A percentile compares a stretch with the other conserved stretches of the same genome.
These are phyloP conservation scores for Lontra canadensis DNA, from an alignment of 2,113 vertebrate genomes.

Conservation along the genomic window DNA sequence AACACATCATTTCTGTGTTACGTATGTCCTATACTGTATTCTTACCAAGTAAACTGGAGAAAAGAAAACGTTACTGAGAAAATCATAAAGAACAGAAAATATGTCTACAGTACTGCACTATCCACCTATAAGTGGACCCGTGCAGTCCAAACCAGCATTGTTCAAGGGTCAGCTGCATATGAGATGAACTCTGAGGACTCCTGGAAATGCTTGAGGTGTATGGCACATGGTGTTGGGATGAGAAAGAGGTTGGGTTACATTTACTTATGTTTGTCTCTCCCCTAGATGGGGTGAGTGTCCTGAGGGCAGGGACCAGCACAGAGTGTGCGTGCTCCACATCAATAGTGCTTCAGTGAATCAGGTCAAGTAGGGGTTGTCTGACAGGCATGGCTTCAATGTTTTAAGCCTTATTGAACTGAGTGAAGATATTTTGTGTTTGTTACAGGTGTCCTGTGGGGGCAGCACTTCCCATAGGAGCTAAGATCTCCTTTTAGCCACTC, in stretches of 20 bases:
- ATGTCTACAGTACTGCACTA: background rate
- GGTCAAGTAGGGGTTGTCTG: background rate
- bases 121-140: background rate
- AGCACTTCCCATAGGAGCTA: background rate
- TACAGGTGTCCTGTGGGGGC: background rate
- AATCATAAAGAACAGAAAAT: background rate
- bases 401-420: background rate
- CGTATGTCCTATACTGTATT: background rate
- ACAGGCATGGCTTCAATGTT: background rate
- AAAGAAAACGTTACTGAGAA: background rate
- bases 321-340: background rate
- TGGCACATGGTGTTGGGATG: background rate
- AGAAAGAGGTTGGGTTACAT: background rate
- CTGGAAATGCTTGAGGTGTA: background rate
- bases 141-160: background rate
- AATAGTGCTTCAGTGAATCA: background rate
- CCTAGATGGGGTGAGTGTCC: background rate
- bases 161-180: background rate
- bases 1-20: background rate
- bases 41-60: background rate
- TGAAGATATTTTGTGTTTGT: background rate
- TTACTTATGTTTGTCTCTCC: background rate
- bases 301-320: background rate
- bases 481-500: background rate
- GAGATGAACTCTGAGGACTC: background rate